Conservation (phyloP, 1,140 invertebrate species). For the Lepidurus arcticus region DNA sequence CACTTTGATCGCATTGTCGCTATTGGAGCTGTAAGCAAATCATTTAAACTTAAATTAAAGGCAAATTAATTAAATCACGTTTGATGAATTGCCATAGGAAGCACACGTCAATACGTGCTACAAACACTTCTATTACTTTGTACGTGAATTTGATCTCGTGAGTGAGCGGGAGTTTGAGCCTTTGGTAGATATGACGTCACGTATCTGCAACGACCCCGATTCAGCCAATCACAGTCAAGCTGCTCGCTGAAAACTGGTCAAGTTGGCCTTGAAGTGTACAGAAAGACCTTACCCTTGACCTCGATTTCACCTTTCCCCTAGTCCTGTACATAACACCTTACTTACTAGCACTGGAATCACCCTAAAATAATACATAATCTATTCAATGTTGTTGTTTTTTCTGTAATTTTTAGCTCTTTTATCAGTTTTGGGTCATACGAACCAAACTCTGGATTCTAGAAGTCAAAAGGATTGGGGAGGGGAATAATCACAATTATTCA, state of each 20-base stretch:
- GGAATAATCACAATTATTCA: no score
- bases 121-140: slow-evolving; percentile 95
- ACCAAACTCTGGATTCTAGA: no score
- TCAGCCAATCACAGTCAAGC: not conserved
- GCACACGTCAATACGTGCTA: slow-evolving; percentile 95
- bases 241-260: not conserved
- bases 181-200: slow-evolving; percentile 66
- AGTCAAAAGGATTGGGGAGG: no score
- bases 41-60: slow-evolving; percentile 5
- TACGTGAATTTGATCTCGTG: slow-evolving; percentile 80
- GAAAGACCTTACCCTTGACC: not conserved
- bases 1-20: slow-evolving; percentile 86
- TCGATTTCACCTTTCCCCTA: not conserved
- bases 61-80: not conserved
- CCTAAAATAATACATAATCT: not conserved
- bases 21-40: slow-evolving; percentile 72
- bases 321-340: slow-evolving; percentile 9
- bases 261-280: not conserved
- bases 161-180: slow-evolving; percentile 83
- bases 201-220: slow-evolving; percentile 51
- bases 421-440: no score
- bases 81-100: slow-evolving; percentile 58
- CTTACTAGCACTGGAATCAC: not conserved
- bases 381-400: not conserved
- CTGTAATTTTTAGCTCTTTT: not conserved